Evolutionary conservation across 2,113 vertebrate species (phyloP), one percentile per base, ranked within the genome.

Genomic region (Terrapene triunguis): DNA sequence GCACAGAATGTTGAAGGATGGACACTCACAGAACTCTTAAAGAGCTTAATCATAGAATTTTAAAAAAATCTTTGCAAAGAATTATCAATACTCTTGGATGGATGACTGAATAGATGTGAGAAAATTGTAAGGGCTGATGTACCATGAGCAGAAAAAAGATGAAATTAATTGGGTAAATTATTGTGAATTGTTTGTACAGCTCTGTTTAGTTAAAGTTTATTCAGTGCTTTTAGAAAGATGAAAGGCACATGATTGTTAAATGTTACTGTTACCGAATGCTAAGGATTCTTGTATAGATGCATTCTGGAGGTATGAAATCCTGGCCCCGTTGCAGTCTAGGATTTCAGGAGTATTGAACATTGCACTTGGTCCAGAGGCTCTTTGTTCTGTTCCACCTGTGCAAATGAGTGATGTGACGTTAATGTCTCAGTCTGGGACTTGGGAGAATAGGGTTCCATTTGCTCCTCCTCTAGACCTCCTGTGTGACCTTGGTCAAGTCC

Each of bases 21-120:
- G 92, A 84, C 74, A 93, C 80, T 0, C 6, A n/a, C 80, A 80
- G 59, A 25, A 82, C 51, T 14, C 85, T 92, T 80, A 87, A 93
- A 48, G 89, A 89, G 82, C 94, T 83, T 79, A 51, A 29, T 76
- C 89, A 42, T 59, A 89, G 7, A 92, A 96, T 95, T 94, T 93
- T 87, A 89, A 89, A 94, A 95, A 89, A 19, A n/a, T 69, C 78
- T 88, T 96, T 95, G 90, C 92, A 84, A 81, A 93, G 65, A 1
- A 78, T 88, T 94, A 0, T 42, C 85, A 89, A 83, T 84, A 83
- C 38, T 81, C 89, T 82, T 29, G 89, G 92, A 81, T 19, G 62
- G 62, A 19, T 65, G 35, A 69, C 17, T n/a, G n/a, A 76, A 44
- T 21, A 13, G 22, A 24, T 44, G 44, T 78, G 38, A 27, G 42